Conservation (phyloP, 2,113 vertebrate genomes). For the Leiothrix lutea region DNA sequence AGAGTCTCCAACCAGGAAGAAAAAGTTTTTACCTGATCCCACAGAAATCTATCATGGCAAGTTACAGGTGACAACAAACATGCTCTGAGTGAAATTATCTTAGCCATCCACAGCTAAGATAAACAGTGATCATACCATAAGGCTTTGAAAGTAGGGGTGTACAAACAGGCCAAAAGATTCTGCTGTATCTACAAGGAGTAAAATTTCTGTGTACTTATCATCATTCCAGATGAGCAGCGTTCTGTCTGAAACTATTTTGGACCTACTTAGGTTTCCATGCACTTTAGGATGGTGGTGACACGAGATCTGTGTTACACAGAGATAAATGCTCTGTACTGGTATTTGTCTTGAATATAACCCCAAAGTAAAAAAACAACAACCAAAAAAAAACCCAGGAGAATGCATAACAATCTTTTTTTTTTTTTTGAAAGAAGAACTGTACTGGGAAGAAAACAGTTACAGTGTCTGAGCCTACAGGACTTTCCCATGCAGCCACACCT, state of each 20-base stretch:
- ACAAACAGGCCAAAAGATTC: neutral
- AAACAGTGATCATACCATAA: neutral
- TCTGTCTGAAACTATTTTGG: neutral
- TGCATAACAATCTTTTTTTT: neutral
- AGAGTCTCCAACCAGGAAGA: neutral
- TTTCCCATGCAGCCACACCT: neutral
- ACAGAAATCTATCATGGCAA: neutral
- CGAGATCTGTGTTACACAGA: neutral
- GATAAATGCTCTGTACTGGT: neutral
- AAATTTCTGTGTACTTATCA: neutral
- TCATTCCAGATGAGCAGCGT: neutral
- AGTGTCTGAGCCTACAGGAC: neutral
- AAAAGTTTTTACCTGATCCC: neutral
- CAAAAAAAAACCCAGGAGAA: neutral
- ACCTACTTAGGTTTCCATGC: neutral
- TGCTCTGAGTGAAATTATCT: neutral
- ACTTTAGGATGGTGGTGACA: neutral
- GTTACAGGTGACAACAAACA: neutral
- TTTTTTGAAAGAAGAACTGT: neutral
- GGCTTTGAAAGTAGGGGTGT: neutral
- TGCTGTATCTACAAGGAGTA: neutral
- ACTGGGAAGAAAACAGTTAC: neutral
- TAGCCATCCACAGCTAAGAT: neutral
- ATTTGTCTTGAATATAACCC: neutral
- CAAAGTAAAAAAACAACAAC: neutral